Percentiles rank a stretch among this genome's conserved stretches.
Conservation (phyloP, 2,797 vertebrate species). For the Falco columbarius region DNA sequence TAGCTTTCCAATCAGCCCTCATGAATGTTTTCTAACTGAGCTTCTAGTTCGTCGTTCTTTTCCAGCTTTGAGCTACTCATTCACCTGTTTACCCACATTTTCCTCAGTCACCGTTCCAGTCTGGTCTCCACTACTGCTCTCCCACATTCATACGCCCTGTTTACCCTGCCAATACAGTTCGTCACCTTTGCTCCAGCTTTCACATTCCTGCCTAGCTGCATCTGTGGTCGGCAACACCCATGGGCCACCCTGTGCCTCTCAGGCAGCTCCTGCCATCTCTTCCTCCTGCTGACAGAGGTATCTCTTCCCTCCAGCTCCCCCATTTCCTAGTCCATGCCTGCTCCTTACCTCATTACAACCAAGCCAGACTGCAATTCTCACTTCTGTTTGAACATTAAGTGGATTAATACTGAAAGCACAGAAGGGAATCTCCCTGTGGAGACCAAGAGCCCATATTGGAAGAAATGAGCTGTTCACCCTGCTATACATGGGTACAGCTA, state of each 20-base stretch:
- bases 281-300: rapidly evolving
- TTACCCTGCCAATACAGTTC: background rate
- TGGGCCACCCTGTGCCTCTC: background rate
- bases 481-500: background rate
- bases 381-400: background rate
- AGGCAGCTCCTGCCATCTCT: background rate
- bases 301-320: background rate
- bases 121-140: background rate
- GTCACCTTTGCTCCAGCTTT: background rate
- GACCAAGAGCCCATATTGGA: background rate
- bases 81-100: background rate
- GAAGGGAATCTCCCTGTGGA: background rate
- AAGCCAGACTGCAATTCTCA: background rate
- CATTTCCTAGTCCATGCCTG: background rate
- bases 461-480: background rate
- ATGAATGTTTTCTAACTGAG: background rate
- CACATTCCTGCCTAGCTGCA: background rate
- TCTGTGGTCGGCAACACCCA: background rate
- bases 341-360: background rate
- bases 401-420: background rate
- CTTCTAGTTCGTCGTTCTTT: background rate
- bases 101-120: background rate
- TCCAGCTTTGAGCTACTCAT: background rate
- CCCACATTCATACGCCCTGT: background rate
- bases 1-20: background rate